phyloP scores from a whole-genome alignment of 2,888 invertebrate genomes.

The Syritta pipiens region DNA sequence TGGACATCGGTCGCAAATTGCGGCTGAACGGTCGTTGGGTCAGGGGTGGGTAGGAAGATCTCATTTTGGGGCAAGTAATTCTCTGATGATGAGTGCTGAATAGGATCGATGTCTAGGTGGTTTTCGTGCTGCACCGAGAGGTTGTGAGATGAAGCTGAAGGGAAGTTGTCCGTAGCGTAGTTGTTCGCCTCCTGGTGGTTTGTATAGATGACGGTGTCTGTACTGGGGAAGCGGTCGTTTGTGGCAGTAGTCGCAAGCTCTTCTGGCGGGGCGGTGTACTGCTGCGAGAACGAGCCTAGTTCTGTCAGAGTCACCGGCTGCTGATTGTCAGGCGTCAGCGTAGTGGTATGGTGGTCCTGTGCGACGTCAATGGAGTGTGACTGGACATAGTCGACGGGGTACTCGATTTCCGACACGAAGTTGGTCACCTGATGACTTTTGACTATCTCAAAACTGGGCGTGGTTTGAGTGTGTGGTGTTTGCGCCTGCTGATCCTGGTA shows the following conservation, averaged over 20 bases:
- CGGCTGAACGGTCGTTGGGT: constrained; percentile 50
- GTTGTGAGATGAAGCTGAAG: constrained; percentile 77
- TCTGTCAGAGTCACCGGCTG: constrained; percentile 52
- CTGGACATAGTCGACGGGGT: constrained; percentile 86
- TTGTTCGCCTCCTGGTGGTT: constrained; percentile 72
- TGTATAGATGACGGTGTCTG: constrained; percentile 79
- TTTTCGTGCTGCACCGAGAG: constrained; percentile 66
- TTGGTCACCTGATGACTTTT: constrained; percentile 85
- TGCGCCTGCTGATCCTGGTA: constrained; percentile 14
- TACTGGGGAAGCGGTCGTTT: constrained; percentile 44
- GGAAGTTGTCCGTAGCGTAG: constrained; percentile 80
- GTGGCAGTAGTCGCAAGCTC: constrained; percentile 5
- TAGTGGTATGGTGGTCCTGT: constrained; percentile 28
- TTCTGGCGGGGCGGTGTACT: constrained; percentile 18
- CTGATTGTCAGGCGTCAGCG: constrained; percentile 13
- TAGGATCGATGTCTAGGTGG: constrained; percentile 54
- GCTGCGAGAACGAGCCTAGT: constrained; percentile 37
- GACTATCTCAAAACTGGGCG: constrained; percentile 75
- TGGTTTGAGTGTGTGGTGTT: constrained; percentile 12
- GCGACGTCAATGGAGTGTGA: constrained; percentile 79
- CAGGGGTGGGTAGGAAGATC: constrained; percentile 30
- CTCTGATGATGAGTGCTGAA: constrained; percentile 49
- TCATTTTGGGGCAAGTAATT: constrained; percentile 52
- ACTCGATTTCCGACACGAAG: constrained; percentile 85
- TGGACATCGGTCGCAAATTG: constrained; percentile 47